Evolutionary conservation across 2,888 invertebrate genomes (phyloP).

Genomic region (Drosophila histrio): DNA sequence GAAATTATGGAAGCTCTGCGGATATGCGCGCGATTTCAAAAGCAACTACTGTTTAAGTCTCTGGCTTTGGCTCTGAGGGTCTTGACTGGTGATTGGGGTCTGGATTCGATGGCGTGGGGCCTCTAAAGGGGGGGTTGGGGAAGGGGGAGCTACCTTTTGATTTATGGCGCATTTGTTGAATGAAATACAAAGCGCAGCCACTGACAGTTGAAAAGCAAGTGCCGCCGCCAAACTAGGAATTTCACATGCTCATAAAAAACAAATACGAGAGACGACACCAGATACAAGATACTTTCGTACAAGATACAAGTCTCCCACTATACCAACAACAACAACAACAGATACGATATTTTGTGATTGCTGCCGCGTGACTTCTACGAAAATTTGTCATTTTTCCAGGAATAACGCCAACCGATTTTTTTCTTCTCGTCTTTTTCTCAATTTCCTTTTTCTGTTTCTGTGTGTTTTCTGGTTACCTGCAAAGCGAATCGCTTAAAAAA

Average conservation of each 20-base stretch:
- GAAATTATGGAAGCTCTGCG: constrained; percentile 80
- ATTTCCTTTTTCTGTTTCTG: constrained; percentile 6
- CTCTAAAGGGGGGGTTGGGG: not conserved
- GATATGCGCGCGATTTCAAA: constrained; percentile 80
- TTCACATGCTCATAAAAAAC: constrained; percentile 79
- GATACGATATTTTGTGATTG: constrained; percentile 11
- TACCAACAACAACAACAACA: constrained; percentile 1
- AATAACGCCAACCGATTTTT: constrained; percentile 38
- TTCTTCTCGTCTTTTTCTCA: constrained; percentile 2
- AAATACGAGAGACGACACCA: not conserved
- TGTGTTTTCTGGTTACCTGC: constrained; percentile 39
- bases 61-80: not conserved
- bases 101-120: not conserved
- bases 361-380: constrained; percentile 69
- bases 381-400: constrained; percentile 73
- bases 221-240: constrained; percentile 73
- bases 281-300: constrained; percentile 4
- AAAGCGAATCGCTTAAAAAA: constrained; percentile 69
- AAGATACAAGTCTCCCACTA: constrained; percentile 7
- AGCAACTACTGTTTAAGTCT: constrained; percentile 75
- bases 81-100: not conserved
- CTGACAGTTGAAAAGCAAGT: constrained; percentile 69
- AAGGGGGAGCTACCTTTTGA: constrained; percentile 52
- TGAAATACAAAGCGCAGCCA: constrained; percentile 68
- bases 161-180: constrained; percentile 72